Conservation (phyloP, 2,888 invertebrate species). For the Pocota personata region DNA sequence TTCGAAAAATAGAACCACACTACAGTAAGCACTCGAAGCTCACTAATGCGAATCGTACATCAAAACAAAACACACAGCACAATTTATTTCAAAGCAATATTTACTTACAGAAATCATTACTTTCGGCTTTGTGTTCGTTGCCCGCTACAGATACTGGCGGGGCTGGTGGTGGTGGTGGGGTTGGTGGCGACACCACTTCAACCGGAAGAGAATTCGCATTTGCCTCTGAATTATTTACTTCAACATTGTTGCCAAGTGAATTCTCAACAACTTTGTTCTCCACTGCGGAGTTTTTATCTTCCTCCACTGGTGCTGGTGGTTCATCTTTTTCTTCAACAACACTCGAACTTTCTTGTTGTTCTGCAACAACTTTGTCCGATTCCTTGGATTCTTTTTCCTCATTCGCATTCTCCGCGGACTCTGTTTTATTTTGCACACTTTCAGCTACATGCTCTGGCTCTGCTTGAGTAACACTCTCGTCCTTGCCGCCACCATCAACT, state of each 20-base stretch:
- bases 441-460: slow-evolving; percentile 21
- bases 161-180: slow-evolving; percentile 36
- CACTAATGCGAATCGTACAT: neutral
- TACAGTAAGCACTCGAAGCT: neutral
- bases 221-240: slow-evolving; percentile 44
- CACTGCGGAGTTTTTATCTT: neutral
- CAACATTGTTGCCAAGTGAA: slow-evolving; percentile 48
- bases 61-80: neutral
- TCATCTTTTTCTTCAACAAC: slow-evolving; percentile 7
- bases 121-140: slow-evolving; percentile 63
- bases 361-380: slow-evolving; percentile 60
- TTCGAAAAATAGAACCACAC: neutral
- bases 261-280: slow-evolving; percentile 40
- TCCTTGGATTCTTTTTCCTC: slow-evolving; percentile 33
- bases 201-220: slow-evolving; percentile 40
- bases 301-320: slow-evolving; percentile 24
- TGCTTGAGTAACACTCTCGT: slow-evolving; percentile 45
- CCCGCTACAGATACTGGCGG: slow-evolving; percentile 57
- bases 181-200: slow-evolving; percentile 36
- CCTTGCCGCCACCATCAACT: slow-evolving; percentile 77
- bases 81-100: slow-evolving; percentile 13
- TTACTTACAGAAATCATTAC: slow-evolving; percentile 70
- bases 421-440: slow-evolving; percentile 47
- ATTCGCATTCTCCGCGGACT: slow-evolving; percentile 42
- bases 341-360: slow-evolving; percentile 62